Percentiles rank a stretch among this genome's conserved stretches.
These are phyloP conservation scores for Bradypus variegatus DNA, from an alignment of 2,797 vertebrate genomes.

Conservation along the genomic window DNA sequence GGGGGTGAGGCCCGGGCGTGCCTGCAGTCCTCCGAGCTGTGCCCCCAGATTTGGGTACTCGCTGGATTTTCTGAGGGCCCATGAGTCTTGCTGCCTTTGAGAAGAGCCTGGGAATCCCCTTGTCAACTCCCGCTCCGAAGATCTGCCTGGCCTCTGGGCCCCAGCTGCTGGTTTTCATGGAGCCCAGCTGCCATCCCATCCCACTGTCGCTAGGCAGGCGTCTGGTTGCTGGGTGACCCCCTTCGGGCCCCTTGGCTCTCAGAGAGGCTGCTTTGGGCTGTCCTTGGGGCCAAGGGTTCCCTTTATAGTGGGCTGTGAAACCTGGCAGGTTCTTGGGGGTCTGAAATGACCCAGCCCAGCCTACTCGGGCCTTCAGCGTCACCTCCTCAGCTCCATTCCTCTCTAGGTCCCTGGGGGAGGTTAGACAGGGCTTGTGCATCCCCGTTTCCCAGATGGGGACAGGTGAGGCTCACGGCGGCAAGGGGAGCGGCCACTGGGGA, in stretches of 20 bases:
- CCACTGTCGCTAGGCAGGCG: constrained; percentile 43
- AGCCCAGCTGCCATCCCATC: constrained; percentile 18
- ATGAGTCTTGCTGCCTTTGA: neutral
- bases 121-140: neutral
- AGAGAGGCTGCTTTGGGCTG: neutral
- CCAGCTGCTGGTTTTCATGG: constrained; percentile 53
- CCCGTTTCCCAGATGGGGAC: neutral
- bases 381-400: neutral
- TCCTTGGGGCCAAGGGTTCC: neutral
- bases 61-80: neutral
- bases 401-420: rapidly evolving
- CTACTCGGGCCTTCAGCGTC: neutral
- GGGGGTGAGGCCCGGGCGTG: neutral
- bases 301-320: neutral
- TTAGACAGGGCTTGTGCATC: neutral
- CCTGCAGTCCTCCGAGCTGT: neutral
- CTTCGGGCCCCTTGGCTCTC: constrained; percentile 34
- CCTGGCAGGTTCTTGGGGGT: neutral
- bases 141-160: neutral
- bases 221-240: constrained; percentile 56
- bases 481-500: too few species aligned
- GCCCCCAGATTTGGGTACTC: neutral
- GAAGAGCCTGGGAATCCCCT: constrained; percentile 25
- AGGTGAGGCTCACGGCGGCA: neutral
- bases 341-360: neutral